Conservation (phyloP, 2,888 invertebrate species). For the Griposia aprilina region DNA sequence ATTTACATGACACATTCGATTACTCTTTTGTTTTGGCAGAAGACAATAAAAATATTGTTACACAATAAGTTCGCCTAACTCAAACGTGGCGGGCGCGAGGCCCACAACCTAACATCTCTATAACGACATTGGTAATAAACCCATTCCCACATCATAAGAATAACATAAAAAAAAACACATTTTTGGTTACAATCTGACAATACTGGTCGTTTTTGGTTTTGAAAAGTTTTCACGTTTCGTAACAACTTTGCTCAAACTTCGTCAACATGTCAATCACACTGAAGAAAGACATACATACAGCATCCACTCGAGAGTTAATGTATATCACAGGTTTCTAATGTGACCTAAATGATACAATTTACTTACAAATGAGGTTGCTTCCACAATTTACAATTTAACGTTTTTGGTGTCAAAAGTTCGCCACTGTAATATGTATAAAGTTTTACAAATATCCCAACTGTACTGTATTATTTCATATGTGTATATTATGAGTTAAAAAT, state of each 20-base stretch:
- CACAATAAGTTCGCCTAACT: slow-evolving; percentile 81
- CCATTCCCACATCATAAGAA: slow-evolving; percentile 75
- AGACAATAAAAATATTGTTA: slow-evolving; percentile 90
- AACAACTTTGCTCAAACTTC: slow-evolving; percentile 60
- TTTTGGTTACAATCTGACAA: slow-evolving; percentile 87
- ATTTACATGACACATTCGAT: slow-evolving; percentile 91
- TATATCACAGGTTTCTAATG: slow-evolving; percentile 90
- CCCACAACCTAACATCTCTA: slow-evolving; percentile 71
- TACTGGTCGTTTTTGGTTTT: slow-evolving; percentile 89
- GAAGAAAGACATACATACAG: slow-evolving; percentile 83
- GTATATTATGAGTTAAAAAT: slow-evolving; percentile 69
- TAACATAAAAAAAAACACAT: slow-evolving; percentile 73
- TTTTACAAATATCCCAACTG: slow-evolving; percentile 65
- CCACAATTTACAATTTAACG: slow-evolving; percentile 68
- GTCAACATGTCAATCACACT: slow-evolving; percentile 79
- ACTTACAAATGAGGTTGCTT: slow-evolving; percentile 77
- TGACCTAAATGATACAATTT: slow-evolving; percentile 85
- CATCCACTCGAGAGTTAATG: slow-evolving; percentile 84
- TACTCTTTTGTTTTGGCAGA: slow-evolving; percentile 91
- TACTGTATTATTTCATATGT: slow-evolving; percentile 49
- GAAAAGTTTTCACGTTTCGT: slow-evolving; percentile 59
- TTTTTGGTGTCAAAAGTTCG: slow-evolving; percentile 76
- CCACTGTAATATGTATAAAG: slow-evolving; percentile 55
- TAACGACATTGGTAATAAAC: slow-evolving; percentile 83
- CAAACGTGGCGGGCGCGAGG: slow-evolving; percentile 67